These are phyloP conservation scores for Zaprionus camerounensis DNA, from an alignment of 1,140 invertebrate species.

Conservation along the genomic window DNA sequence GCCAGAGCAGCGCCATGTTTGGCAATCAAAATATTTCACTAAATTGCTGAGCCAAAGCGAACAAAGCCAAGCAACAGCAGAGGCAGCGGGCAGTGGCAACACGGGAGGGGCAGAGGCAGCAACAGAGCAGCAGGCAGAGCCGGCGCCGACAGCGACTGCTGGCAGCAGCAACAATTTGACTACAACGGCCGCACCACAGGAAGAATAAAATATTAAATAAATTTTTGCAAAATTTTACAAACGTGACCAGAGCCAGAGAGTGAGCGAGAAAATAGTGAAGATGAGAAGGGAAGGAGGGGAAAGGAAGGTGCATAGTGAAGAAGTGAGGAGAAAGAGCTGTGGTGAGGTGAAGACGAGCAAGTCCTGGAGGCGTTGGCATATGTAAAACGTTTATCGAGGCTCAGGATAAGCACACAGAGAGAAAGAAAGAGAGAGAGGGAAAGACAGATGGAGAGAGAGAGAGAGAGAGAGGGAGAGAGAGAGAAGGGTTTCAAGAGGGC, in stretches of 20 bases:
- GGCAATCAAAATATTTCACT: slow-evolving; percentile 82
- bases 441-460: not conserved
- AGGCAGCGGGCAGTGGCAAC: slow-evolving; percentile 6
- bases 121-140: slow-evolving; percentile 14
- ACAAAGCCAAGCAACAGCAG: slow-evolving; percentile 43
- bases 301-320: not conserved
- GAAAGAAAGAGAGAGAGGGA: not conserved
- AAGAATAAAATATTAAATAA: slow-evolving; percentile 80
- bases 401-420: not conserved
- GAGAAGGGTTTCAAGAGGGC: not conserved
- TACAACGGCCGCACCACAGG: slow-evolving; percentile 46
- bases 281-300: not conserved
- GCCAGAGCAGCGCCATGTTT: slow-evolving; percentile 56
- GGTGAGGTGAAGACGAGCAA: slow-evolving; percentile 1
- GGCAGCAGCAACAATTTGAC: slow-evolving; percentile 33
- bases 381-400: slow-evolving; percentile 53
- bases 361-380: slow-evolving; percentile 41
- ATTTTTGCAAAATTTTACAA: slow-evolving; percentile 67
- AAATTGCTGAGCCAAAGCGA: slow-evolving; percentile 67
- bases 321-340: not conserved
- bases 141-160: not conserved
- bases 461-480: not conserved
- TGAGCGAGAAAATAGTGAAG: not conserved
- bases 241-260: slow-evolving; percentile 62
- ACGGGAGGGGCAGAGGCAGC: slow-evolving; percentile 17